Base-by-base conservation (phyloP, 1,140 invertebrate species). In the Pinna nobilis region DNA sequence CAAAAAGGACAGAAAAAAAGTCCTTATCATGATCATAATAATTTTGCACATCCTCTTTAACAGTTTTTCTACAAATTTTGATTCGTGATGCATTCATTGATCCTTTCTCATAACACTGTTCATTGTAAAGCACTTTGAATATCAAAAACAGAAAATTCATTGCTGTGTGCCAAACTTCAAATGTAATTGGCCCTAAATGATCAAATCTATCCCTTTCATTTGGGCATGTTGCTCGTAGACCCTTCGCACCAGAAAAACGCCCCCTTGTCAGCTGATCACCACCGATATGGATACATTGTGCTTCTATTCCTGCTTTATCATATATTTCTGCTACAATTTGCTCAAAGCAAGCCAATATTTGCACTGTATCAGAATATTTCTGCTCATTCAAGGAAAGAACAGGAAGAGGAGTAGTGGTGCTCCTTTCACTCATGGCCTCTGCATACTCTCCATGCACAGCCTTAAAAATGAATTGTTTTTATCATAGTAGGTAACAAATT, bases 131-230 rank as follows among this genome's bases (percentile, higher is more conserved):
- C 9, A 67, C 39, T 33, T 77, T 37, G 39, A 63, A 77, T 25
- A 80, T 35, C 1, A 50, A 25, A 15, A 32, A 49, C 7, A 77
- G 25, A 6, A 69, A 61, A 37, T 66, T 69, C 75, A 80, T 77
- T 15, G 61, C 53, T 9, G 74, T 39, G 68, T 76, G 74, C 57
- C 76, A 77, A 35, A 76, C 30, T 57, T 79, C 77, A 77, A 77
- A 79, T 47, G 77, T 79, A 28, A 79, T 79, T 11, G 70, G 74
- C 18, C 7, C 7, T 37, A 74, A 32, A 64, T 69, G 53, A 18
- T 65, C n/a, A 32, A 77, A 71, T 47, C 53, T 59, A 11, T 76
- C 74, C 33, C 18, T 50, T 37, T 11, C 20, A 50, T 20, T 66
- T 39, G 64, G 20, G 25, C 53, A 53, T 18, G 55, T 61, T 25